Evolutionary conservation across 1,140 invertebrate species (phyloP).

Genomic region (Drosophila sp.): DNA sequence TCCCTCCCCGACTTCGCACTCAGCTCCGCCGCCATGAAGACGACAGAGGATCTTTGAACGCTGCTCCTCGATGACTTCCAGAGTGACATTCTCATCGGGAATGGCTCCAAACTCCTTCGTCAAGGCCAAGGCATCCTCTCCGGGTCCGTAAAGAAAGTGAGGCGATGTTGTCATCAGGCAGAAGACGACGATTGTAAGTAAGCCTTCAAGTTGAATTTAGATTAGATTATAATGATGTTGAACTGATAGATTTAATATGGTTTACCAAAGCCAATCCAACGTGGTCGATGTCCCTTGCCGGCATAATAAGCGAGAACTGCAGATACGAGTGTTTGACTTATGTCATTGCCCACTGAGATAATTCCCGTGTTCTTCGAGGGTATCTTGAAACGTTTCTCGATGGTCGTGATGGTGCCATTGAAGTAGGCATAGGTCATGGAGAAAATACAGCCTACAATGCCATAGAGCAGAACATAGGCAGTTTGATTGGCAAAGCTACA

Average conservation of each 20-base stretch:
- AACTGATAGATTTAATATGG: slow-evolving; percentile 81
- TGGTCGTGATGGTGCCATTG: slow-evolving; percentile 91
- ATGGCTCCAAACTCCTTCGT: slow-evolving; percentile 87
- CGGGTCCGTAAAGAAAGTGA: slow-evolving; percentile 90
- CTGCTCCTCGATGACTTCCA: slow-evolving; percentile 76
- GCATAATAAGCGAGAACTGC: slow-evolving; percentile 73
- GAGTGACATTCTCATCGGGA: slow-evolving; percentile 79
- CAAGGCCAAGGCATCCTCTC: slow-evolving; percentile 88
- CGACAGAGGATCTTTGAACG: slow-evolving; percentile 84
- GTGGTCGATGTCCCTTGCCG: slow-evolving; percentile 73
- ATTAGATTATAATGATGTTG: slow-evolving; percentile 48
- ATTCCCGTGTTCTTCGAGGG: slow-evolving; percentile 90
- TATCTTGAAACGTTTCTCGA: slow-evolving; percentile 93
- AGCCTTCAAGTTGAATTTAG: slow-evolving; percentile 83
- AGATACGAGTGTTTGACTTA: slow-evolving; percentile 69
- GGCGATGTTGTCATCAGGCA: slow-evolving; percentile 90
- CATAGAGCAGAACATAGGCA: slow-evolving; percentile 90
- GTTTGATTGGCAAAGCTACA: slow-evolving; percentile 90
- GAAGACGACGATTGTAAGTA: slow-evolving; percentile 89
- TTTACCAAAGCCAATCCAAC: slow-evolving; percentile 84
- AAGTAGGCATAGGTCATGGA: slow-evolving; percentile 92
- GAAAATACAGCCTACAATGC: slow-evolving; percentile 89
- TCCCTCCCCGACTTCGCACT: slow-evolving; percentile 86
- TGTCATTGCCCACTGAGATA: slow-evolving; percentile 89
- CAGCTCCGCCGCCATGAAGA: slow-evolving; percentile 67